phyloP scores from a whole-genome alignment of 1,140 invertebrate species.

The Orius insidiosus region DNA sequence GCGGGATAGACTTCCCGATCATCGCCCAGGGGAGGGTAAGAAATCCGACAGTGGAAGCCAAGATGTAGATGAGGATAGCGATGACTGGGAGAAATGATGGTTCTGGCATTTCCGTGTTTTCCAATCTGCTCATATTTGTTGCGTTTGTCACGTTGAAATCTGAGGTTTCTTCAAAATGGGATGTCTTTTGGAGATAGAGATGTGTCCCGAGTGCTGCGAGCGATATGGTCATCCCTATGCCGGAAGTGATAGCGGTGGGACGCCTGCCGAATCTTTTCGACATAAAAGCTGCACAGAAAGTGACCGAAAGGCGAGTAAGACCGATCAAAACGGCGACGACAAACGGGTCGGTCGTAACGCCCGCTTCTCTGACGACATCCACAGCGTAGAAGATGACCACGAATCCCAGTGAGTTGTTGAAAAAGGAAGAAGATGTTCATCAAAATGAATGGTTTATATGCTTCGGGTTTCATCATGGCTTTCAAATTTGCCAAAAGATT shows the following conservation, averaged over 20 bases:
- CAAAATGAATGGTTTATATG: conserved; percentile 40
- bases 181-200: conserved; percentile 22
- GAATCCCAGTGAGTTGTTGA: conserved; percentile 62
- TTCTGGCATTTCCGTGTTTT: background rate
- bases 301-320: conserved; percentile 32
- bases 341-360: conserved; percentile 36
- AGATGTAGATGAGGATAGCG: conserved; percentile 37
- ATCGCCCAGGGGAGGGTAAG: conserved; percentile 52
- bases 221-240: conserved; percentile 37
- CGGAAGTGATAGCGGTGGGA: conserved; percentile 37
- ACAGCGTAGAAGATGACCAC: conserved; percentile 58
- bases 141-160: background rate
- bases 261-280: conserved; percentile 37
- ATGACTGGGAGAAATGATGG: conserved; percentile 28
- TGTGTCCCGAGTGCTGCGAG: conserved; percentile 36
- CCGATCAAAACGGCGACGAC: conserved; percentile 37
- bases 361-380: conserved; percentile 39
- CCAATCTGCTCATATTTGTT: background rate
- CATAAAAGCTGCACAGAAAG: conserved; percentile 31
- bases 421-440: conserved; percentile 50
- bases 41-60: conserved; percentile 41
- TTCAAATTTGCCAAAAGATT: conserved; percentile 20
- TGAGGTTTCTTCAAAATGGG: background rate
- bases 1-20: conserved; percentile 56
- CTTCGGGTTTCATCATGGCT: conserved; percentile 22